Base-by-base conservation (phyloP, 2,113 vertebrate species). In the Anhinga anhinga region DNA sequence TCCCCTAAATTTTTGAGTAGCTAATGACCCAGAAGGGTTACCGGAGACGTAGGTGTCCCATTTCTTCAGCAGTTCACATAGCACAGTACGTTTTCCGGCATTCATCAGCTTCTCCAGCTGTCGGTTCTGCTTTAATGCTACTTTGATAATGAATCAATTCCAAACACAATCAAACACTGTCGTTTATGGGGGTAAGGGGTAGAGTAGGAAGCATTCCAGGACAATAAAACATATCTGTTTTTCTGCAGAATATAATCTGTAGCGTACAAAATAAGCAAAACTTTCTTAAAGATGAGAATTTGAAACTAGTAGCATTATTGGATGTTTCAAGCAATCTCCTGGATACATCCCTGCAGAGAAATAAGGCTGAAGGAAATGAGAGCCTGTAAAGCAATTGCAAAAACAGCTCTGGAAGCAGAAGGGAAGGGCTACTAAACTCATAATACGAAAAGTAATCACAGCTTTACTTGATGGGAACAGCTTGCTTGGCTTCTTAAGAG, bases 81-180 rank as follows among this genome's bases (percentile, higher is more conserved):
- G 91, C 95, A 45, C 98, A 98, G 96, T 97, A 97, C 27, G 85
- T 98, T 89, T 97, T 96, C 97, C 97, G 97, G 71, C 97, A 97
- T 66, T 98, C 97, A 27, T 98, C 97, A 52, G 97, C 97, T 92
- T 98, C 97, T 65, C 93, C 95, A 32, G 95, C 96, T 70, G 96
- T 94, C 3, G 67, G 95, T 42, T 98, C 97, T 92, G 98, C 98
- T 80, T 96, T 96, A 81, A 98, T 63, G 36, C 90, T 98, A 80
- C 72, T 98, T 92, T 97, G 97, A 55, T 98, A 98, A 67, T 93
- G 87, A 38, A 97, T 97, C 66, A 93, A 82, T 84, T 98, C 97
- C 7, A 97, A 89, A 50, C 74, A 82, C 65, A 98, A 97, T 40
- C 38, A 40, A 40, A 40, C 38, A 10, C 27, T 53, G 22, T 65